Evolutionary conservation across 2,113 vertebrate species (phyloP).

Genomic region (Hyperopisus bebe): DNA sequence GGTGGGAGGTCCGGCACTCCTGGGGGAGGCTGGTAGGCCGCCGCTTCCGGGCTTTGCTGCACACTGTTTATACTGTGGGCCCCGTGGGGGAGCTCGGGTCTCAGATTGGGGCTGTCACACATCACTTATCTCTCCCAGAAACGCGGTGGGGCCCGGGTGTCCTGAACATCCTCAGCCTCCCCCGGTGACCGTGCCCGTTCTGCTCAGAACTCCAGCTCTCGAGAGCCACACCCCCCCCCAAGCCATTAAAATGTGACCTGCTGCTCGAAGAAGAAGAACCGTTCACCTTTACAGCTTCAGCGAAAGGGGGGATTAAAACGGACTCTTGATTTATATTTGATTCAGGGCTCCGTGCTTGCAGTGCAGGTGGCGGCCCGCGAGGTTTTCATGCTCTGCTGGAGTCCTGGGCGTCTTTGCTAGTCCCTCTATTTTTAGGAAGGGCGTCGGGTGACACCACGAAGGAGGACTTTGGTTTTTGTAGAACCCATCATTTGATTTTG

Average conservation of each 20-base stretch:
- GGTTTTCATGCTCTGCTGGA: not conserved
- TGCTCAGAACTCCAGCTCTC: not conserved
- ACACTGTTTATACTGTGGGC: not conserved
- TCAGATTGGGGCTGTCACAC: not conserved
- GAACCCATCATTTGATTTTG: constrained; percentile 1
- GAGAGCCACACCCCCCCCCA: not conserved
- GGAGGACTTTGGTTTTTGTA: constrained; percentile 14
- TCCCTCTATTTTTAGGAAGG: constrained; percentile 9
- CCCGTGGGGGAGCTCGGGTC: not conserved
- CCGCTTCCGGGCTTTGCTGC: not conserved
- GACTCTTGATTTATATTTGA: not conserved
- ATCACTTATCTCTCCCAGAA: not conserved
- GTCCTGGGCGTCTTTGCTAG: not conserved
- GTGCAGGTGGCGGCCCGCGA: not conserved
- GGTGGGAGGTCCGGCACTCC: not conserved
- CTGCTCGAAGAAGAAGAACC: not conserved
- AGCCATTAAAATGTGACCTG: not conserved
- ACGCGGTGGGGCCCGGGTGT: no score
- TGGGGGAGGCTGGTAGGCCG: not conserved
- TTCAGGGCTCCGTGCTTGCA: not conserved
- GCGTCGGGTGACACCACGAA: not conserved
- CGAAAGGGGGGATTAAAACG: not conserved
- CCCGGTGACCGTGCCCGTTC: not conserved
- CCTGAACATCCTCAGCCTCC: not conserved
- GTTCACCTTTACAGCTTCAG: not conserved